Conservation (phyloP, 2,113 vertebrate genomes). For the Mormyrus lacerda region DNA sequence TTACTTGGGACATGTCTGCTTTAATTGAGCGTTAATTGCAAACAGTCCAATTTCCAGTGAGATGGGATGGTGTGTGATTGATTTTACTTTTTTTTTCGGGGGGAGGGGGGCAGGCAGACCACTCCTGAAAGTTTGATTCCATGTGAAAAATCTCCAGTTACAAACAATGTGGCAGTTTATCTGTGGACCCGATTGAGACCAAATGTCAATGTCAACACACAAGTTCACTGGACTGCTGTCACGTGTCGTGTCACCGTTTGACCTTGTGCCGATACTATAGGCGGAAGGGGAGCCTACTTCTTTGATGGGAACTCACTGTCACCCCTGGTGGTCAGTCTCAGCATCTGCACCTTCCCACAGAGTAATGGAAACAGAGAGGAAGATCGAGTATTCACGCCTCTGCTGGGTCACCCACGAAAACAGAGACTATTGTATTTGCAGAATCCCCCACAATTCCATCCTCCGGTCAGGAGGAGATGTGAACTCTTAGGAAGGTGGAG, state of each 20-base stretch:
- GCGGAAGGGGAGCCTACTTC: neutral
- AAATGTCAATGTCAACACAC: neutral
- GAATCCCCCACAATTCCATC: neutral
- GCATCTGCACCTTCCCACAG: neutral
- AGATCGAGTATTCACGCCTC: neutral
- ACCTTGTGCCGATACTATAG: neutral
- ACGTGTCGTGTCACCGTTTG: neutral
- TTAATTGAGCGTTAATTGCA: slow-evolving; percentile 62
- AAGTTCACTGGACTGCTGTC: neutral
- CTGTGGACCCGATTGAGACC: neutral
- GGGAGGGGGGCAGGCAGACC: neutral
- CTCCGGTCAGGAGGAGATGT: neutral
- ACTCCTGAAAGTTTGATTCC: neutral
- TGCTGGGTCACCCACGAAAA: neutral
- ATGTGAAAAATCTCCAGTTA: slow-evolving; percentile 13
- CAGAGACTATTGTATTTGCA: neutral
- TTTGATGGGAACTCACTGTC: neutral
- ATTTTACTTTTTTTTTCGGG: neutral
- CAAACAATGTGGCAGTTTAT: neutral
- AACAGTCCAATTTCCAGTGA: slow-evolving; percentile 48
- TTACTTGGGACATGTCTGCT: slow-evolving; percentile 48
- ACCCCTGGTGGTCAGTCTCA: neutral
- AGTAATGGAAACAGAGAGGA: neutral
- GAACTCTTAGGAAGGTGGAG: neutral
- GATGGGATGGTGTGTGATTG: slow-evolving; percentile 36